These are phyloP conservation scores for Dryadula phaetusa DNA, from an alignment of 2,888 invertebrate species.

Conservation along the genomic window DNA sequence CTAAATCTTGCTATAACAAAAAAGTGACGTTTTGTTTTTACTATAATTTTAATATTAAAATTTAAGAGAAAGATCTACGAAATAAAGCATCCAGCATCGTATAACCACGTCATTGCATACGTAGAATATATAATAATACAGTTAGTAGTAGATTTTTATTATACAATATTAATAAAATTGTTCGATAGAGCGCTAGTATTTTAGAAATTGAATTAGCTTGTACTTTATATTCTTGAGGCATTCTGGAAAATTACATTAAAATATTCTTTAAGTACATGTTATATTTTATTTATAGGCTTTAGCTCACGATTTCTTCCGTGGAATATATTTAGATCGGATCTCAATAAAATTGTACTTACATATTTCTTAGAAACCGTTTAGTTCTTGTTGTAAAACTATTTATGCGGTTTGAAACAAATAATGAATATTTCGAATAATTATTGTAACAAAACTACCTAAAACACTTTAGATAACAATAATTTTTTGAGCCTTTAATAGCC, in stretches of 20 bases:
- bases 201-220: background rate
- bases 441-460: too few species aligned
- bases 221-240: background rate
- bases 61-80: too few species aligned
- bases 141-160: too few species aligned
- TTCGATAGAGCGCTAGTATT: background rate
- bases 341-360: constrained; percentile 10
- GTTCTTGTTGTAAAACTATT: background rate
- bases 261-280: constrained; percentile 16
- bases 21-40: too few species aligned
- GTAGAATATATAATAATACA: too few species aligned
- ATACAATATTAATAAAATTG: background rate
- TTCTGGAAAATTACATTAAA: constrained; percentile 32
- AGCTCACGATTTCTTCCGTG: constrained; percentile 22
- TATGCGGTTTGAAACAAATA: background rate
- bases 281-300: constrained; percentile 29
- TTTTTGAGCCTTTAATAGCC: too few species aligned
- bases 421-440: background rate
- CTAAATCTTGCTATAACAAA: too few species aligned
- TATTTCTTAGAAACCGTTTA: constrained; percentile 24
- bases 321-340: constrained; percentile 10
- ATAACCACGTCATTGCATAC: too few species aligned
- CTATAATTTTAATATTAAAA: too few species aligned
- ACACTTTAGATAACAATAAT: too few species aligned
- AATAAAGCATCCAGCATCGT: too few species aligned